Base-by-base conservation (phyloP, 2,797 vertebrate species). In the Periophthalmus magnuspinnatus region DNA sequence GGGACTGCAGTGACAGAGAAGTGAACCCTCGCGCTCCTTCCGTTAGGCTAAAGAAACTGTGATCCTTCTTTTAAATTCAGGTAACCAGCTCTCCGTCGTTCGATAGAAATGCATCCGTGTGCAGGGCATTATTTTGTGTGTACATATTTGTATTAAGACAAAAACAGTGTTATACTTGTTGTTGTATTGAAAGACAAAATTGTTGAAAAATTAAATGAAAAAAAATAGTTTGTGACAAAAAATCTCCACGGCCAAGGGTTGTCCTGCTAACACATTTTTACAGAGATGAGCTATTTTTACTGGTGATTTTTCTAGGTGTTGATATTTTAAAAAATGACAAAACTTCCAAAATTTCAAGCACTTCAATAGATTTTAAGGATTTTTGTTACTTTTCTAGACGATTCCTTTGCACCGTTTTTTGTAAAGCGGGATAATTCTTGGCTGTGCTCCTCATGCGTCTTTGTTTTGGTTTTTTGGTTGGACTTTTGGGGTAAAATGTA, bases 271-370 rank as follows among this genome's bases (percentile, higher is more conserved):
- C 83, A 91, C 86, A 85, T 94, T 94, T 94, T 92, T 95, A 94
- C 92, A 93, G 85, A 95, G 92, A 94, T 84, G 81, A 93, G 89
- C 88, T 94, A 94, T 94, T 95, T 95, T 94, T 94, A 93, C 91
- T 92, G 92, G 84, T 93, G 88, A 58, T 92, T 94, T 93, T 94
- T 94, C 85, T 93, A 94, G 90, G 76, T 81, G 85, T 89, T 89
- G 85, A 85, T 90, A 90, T 81, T 92, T 91, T 90, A 86, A 81
- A 88, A 88, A 89, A 55, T 11, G 21, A 55, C 52, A 90, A 88
- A 89, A 92, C 93, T 94, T 94, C 93, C 93, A 92, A 86, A 86
- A 89, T 90, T 81, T 88, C 87, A 91, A 90, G 89, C 91, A 94
- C 92, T 93, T 94, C 86, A 68, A 90, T 92, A 91, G 90, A 93